Evolutionary conservation across 1,140 invertebrate genomes (phyloP), one percentile per base, ranked within the genome.

Genomic region (Hesperophylax magnus): DNA sequence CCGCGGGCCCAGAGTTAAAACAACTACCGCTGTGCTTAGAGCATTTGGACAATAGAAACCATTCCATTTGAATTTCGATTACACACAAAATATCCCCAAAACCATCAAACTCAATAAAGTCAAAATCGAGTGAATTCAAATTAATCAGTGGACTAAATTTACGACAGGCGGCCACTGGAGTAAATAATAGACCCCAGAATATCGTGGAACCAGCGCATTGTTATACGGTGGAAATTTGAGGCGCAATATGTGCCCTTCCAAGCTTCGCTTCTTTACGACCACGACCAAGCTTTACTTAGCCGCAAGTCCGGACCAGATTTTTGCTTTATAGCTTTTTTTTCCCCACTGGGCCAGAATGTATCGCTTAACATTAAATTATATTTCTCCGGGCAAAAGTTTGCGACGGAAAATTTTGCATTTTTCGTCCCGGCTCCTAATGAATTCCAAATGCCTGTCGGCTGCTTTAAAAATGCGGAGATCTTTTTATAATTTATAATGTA

Each of bases 331-430:
- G 34, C 8, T 39, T 72, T 24, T 52, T 20, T 53, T 53, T 18
- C 3, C 67, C 9, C 67, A 9, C 39, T 11, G 39, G 11, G 9
- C 39, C 22, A 67, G 31, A 31, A 34, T 31, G 63, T 67, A 27
- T 34, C 22, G 15, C 14, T 67, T 31, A 17, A 27, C 17, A 67
- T 67, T 67, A 47, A 47, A 47, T 47, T 47, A 47, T 47, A 39
- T 31, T 67, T 67, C 6, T 27, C 15, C 24, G 14, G 5, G 63
- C 63, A 31, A 67, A 67, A 34, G 17, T 67, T 67, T n/a, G 47
- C 18, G 69, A 52, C 20, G 47, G 11, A 72, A 72, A 72, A 72
- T 11, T 72, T 72, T 72, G 69, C 69, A 54, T 54, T 34, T 34
- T 69, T 39, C 27, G 17, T 69, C 15, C 18, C 58, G 0, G 39